A percentile compares a stretch with the other conserved stretches of the same genome.
Conservation (phyloP, 2,113 vertebrate species). For the Loxodonta africana region DNA sequence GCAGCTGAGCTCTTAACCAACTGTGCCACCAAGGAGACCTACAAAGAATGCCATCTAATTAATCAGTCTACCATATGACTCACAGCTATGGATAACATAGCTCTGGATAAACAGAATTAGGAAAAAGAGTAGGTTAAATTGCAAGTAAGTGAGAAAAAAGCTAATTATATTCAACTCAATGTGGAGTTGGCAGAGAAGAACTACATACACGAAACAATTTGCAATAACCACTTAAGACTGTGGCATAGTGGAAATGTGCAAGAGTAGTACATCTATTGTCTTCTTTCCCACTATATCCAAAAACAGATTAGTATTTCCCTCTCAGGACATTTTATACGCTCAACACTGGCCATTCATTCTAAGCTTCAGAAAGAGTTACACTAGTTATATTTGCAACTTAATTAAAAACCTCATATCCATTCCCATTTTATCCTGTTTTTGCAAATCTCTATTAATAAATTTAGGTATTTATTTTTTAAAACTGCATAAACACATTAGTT, state of each 20-base stretch:
- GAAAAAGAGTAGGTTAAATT: constrained; percentile 8
- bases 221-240: background rate
- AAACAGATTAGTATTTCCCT: background rate
- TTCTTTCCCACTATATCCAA: background rate
- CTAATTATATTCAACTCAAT: constrained; percentile 16
- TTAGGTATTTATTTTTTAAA: background rate
- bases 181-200: background rate
- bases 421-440: constrained; percentile 14
- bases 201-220: background rate
- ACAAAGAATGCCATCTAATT: background rate
- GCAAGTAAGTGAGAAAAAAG: constrained; percentile 1
- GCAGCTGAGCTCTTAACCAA: too few relatives aligned
- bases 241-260: background rate
- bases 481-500: background rate
- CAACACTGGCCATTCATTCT: background rate
- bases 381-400: background rate
- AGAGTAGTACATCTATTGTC: background rate
- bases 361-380: background rate
- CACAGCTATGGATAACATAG: background rate
- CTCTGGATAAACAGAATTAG: background rate
- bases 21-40: background rate
- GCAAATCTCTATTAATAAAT: background rate
- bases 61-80: background rate
- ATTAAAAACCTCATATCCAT: background rate
- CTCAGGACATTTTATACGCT: background rate